A percentile compares a stretch with the other conserved stretches of the same genome.
Conservation (phyloP, 2,113 vertebrate genomes). For the Oncorhynchus clarkii region DNA sequence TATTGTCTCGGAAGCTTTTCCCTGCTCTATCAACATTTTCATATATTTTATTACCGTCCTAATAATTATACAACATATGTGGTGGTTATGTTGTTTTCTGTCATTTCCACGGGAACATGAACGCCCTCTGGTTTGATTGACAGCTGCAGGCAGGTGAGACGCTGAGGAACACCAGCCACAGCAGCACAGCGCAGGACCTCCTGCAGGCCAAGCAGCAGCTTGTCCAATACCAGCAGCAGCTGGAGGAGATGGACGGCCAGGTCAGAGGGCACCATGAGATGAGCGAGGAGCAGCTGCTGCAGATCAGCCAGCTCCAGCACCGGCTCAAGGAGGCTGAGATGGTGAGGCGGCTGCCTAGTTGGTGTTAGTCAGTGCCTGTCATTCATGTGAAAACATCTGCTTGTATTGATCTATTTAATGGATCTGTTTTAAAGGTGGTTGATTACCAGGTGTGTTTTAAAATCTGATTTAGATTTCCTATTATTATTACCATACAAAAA, state of each 20-base stretch:
- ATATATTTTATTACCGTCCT: no score
- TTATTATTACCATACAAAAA: neutral
- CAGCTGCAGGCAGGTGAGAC: constrained; percentile 94
- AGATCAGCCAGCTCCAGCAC: constrained; percentile 75
- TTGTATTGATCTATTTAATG: neutral
- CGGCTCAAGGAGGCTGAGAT: constrained; percentile 71
- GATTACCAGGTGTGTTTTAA: neutral
- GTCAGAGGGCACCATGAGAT: constrained; percentile 73
- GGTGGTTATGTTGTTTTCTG: neutral
- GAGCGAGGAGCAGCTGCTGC: constrained; percentile 72
- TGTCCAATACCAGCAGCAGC: neutral
- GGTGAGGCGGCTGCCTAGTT: constrained; percentile 66
- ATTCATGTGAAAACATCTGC: neutral
- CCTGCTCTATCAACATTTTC: no score
- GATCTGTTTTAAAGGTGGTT: neutral
- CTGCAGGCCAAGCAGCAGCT: constrained; percentile 90
- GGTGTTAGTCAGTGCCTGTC: neutral
- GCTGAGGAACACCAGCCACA: constrained; percentile 88
- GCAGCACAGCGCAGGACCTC: constrained; percentile 88
- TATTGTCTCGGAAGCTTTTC: no score
- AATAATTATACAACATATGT: neutral
- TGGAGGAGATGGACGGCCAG: constrained; percentile 28
- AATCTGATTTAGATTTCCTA: neutral
- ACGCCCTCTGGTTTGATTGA: neutral
- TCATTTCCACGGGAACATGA: neutral